A percentile compares a stretch with the other conserved stretches of the same genome.
These are phyloP conservation scores for Echiichthys vipera DNA, from an alignment of 2,797 vertebrate genomes.

Conservation along the genomic window DNA sequence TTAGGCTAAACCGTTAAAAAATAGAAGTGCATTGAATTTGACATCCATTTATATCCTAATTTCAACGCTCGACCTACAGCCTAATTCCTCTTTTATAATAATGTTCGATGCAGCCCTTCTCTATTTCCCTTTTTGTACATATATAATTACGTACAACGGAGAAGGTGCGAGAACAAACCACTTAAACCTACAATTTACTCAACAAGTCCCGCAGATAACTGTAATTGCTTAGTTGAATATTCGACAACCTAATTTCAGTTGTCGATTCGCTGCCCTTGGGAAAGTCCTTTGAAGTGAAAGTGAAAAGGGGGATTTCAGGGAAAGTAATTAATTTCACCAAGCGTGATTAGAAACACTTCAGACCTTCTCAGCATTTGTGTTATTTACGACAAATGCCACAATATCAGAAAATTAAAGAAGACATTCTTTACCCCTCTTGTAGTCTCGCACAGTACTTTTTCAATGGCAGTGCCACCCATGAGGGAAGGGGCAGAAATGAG, in stretches of 20 bases:
- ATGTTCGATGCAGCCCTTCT: slow-evolving; percentile 71
- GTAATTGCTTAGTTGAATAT: slow-evolving; percentile 85
- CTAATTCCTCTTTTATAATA: slow-evolving; percentile 77
- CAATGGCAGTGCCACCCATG: slow-evolving; percentile 55
- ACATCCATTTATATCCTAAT: slow-evolving; percentile 73
- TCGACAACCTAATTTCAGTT: slow-evolving; percentile 82
- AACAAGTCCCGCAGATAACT: slow-evolving; percentile 83
- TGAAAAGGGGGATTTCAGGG: slow-evolving; percentile 77
- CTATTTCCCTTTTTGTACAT: slow-evolving; percentile 55
- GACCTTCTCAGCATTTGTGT: slow-evolving; percentile 70
- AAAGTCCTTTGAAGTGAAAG: slow-evolving; percentile 86
- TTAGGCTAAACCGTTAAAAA: slow-evolving; percentile 44
- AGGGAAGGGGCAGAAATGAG: slow-evolving; percentile 21
- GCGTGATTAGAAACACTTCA: slow-evolving; percentile 83
- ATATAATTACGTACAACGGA: slow-evolving; percentile 75
- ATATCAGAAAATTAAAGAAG: slow-evolving; percentile 77
- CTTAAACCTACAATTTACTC: slow-evolving; percentile 84
- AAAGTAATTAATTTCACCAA: slow-evolving; percentile 84
- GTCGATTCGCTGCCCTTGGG: slow-evolving; percentile 86
- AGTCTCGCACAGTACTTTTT: slow-evolving; percentile 41
- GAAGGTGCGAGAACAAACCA: slow-evolving; percentile 80
- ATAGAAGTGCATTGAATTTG: slow-evolving; percentile 58
- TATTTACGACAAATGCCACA: slow-evolving; percentile 75
- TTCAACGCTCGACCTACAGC: slow-evolving; percentile 72
- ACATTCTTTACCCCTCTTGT: slow-evolving; percentile 67